A percentile compares a stretch with the other conserved stretches of the same genome.
Evolutionary conservation across 2,797 vertebrate species (phyloP).

Genomic region (Acrocephalus scirpaceus): DNA sequence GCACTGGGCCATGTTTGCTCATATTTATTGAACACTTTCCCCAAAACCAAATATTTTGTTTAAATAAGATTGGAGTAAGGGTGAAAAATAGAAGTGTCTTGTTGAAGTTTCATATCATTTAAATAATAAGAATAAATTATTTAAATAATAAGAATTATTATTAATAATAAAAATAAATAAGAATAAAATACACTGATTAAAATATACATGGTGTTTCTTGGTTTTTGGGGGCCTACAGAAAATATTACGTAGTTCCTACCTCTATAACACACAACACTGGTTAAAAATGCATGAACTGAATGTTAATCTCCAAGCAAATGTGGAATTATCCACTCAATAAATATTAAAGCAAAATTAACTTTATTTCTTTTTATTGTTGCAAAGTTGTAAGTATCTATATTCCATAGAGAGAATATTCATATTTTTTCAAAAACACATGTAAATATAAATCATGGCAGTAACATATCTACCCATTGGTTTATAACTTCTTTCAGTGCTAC

Average conservation of each 20-base stretch:
- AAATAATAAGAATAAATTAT: not conserved
- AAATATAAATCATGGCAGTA: not conserved
- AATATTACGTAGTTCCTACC: not conserved
- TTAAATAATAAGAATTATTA: not conserved
- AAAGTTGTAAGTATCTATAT: not conserved
- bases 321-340: not conserved
- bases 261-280: not conserved
- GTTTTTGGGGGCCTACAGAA: not conserved
- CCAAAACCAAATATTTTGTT: not conserved
- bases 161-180: not conserved
- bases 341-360: not conserved
- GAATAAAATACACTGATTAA: not conserved
- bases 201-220: not conserved
- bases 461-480: slow-evolving; percentile 11
- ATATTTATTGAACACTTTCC: not conserved
- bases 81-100: not conserved
- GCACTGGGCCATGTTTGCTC: not conserved
- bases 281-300: not conserved
- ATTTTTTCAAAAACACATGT: not conserved
- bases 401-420: not conserved
- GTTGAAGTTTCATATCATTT: not conserved
- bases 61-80: not conserved
- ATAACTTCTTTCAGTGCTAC: not conserved
- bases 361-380: not conserved
- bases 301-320: not conserved